A percentile compares a stretch with the other conserved stretches of the same genome.
Conservation (phyloP, 1,140 invertebrate genomes). For the Hylaeus anthracinus region DNA sequence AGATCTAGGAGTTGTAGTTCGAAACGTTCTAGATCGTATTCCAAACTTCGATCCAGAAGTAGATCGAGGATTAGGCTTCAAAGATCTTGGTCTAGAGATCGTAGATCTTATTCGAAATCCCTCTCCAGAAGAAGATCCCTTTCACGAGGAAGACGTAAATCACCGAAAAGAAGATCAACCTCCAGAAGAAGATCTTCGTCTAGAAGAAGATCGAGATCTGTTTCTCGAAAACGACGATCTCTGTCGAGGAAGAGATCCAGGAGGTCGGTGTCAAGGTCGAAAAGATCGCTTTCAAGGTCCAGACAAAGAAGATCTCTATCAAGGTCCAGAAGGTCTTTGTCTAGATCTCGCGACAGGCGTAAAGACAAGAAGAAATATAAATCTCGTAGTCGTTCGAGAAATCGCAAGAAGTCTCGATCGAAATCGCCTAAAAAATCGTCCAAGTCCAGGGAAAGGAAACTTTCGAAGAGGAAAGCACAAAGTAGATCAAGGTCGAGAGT, state of each 20-base stretch:
- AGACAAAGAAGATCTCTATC: slow-evolving; percentile 63
- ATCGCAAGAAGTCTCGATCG: slow-evolving; percentile 69
- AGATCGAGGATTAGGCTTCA: slow-evolving; percentile 64
- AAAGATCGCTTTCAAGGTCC: slow-evolving; percentile 68
- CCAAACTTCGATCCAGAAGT: slow-evolving; percentile 73
- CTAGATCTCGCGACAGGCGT: slow-evolving; percentile 71
- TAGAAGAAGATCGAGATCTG: slow-evolving; percentile 59
- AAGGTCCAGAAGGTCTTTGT: slow-evolving; percentile 70
- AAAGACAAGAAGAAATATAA: slow-evolving; percentile 77
- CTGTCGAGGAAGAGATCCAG: slow-evolving; percentile 64
- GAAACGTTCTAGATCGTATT: slow-evolving; percentile 68
- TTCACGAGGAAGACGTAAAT: slow-evolving; percentile 62
- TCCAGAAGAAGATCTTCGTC: slow-evolving; percentile 72
- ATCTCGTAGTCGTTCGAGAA: slow-evolving; percentile 69
- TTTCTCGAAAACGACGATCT: slow-evolving; percentile 63
- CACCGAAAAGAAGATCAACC: slow-evolving; percentile 65
- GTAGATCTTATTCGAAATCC: slow-evolving; percentile 62
- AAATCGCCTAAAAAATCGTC: slow-evolving; percentile 67
- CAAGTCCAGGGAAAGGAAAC: slow-evolving; percentile 73
- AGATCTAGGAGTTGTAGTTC: slow-evolving; percentile 68
- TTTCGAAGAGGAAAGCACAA: slow-evolving; percentile 65
- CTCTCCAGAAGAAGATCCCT: slow-evolving; percentile 72
- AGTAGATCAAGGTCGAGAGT: slow-evolving; percentile 73
- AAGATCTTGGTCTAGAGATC: slow-evolving; percentile 62
- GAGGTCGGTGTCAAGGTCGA: slow-evolving; percentile 64